These are phyloP conservation scores for Calephelis virginiensis DNA, from an alignment of 1,140 invertebrate genomes.

Conservation along the genomic window DNA sequence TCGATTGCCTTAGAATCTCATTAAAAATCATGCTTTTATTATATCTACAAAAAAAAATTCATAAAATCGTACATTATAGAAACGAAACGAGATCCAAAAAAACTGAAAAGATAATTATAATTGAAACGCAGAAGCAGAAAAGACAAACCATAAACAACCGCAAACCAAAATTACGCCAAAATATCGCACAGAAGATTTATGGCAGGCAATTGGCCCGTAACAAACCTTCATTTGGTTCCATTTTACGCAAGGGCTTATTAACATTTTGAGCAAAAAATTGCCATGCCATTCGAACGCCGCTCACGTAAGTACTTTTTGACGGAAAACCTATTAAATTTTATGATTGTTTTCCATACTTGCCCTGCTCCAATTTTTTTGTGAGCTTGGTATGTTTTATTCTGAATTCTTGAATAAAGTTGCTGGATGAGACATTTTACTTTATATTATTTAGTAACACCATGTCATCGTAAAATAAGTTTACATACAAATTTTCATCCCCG, in stretches of 20 bases:
- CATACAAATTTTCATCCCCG: too few relatives aligned
- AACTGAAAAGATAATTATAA: background rate
- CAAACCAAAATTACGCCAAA: slow-evolving; percentile 23
- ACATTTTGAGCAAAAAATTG: slow-evolving; percentile 47
- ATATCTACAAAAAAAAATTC: too few relatives aligned
- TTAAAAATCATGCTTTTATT: too few relatives aligned
- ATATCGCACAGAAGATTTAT: slow-evolving; percentile 28
- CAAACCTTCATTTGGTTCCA: slow-evolving; percentile 29
- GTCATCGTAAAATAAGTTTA: background rate
- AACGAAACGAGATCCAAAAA: too few relatives aligned
- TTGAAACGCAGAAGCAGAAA: slow-evolving; percentile 19
- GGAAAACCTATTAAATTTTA: slow-evolving; percentile 77
- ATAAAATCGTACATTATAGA: too few relatives aligned
- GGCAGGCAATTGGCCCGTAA: slow-evolving; percentile 26
- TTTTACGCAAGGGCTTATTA: slow-evolving; percentile 46
- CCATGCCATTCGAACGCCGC: slow-evolving; percentile 49
- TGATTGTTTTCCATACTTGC: slow-evolving; percentile 72
- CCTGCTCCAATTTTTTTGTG: slow-evolving; percentile 74
- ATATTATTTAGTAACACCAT: background rate
- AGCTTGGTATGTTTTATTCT: slow-evolving; percentile 42
- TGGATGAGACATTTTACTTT: slow-evolving; percentile 39
- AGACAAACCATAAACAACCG: slow-evolving; percentile 21
- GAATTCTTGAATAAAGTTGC: slow-evolving; percentile 26
- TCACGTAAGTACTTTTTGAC: slow-evolving; percentile 70
- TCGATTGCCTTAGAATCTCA: too few relatives aligned